Percentiles rank a stretch among this genome's conserved stretches.
Conservation (phyloP, 23 tunicate genomes). For the Oikopleura vanhoeffeni region DNA sequence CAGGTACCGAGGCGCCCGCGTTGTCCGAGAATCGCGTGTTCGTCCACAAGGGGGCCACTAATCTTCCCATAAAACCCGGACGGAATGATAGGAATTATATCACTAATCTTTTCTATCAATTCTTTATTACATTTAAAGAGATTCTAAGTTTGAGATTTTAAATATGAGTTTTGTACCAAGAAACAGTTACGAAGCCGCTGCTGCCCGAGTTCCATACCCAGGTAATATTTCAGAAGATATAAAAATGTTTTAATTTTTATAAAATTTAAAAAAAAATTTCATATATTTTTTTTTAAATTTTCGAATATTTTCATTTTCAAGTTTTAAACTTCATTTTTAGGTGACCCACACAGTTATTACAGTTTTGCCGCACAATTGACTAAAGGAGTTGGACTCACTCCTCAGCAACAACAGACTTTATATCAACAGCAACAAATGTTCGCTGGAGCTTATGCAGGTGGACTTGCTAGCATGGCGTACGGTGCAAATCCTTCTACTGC, state of each 20-base stretch:
- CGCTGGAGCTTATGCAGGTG: not conserved
- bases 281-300: not conserved
- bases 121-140: not conserved
- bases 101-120: not conserved
- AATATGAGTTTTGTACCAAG: not conserved
- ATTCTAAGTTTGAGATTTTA: not conserved
- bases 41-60: slow-evolving; percentile 15
- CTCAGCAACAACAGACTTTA: not conserved
- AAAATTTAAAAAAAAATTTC: not conserved
- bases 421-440: slow-evolving; percentile 15
- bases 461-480: not conserved
- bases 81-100: not conserved
- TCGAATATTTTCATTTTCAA: not conserved
- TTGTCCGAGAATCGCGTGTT: no score
- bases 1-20: no score
- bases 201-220: slow-evolving; percentile 11
- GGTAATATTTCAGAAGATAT: not conserved
- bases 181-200: not conserved
- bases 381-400: slow-evolving; percentile 1
- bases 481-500: not conserved
- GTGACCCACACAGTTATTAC: slow-evolving; percentile 9
- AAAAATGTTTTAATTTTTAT: not conserved
- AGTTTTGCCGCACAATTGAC: not conserved
- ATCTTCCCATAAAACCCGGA: not conserved
- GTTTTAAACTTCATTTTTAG: not conserved